Base-by-base conservation (phyloP, 2,888 invertebrate genomes). In the Tortrix viridana region DNA sequence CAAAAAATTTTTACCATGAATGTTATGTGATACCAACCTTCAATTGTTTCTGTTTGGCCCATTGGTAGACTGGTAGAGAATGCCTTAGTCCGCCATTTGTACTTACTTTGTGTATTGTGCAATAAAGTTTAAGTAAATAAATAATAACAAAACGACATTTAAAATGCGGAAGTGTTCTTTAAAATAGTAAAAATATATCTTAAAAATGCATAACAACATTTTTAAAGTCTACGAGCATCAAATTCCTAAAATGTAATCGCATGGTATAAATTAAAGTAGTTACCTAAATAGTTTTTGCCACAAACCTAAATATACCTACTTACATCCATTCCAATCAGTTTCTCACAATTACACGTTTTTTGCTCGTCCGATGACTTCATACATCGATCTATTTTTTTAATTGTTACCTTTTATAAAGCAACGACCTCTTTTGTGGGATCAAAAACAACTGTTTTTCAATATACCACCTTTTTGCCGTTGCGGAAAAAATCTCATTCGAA, bases 321-420 rank as follows among this genome's bases (percentile, higher is more conserved):
- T 54, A 56, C 9, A 38, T 38, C 54, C 43, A 58, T 47, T 46
- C 63, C 57, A 43, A 63, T 53, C 63, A 47, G 46, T 37, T 47
- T 63, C 63, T 43, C 63, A 58, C 63, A 48, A 53, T 53, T 60
- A 44, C 37, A 14, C 19, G 41, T 52, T 63, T 60, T 61, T 63
- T 62, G 38, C 47, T 3, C 19, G 41, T n/a, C 26, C 63, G 63
- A 63, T 63, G 63, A 63, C 58, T 63, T 58, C 63, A 63, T 63
- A 63, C 63, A 23, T 63, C 63, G 63, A 63, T 63, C 63, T 57
- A 63, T 57, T 63, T 63, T 56, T 62, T 53, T 58, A 62, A 62
- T 62, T 57, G 56, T 52, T 62, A 26, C 63, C 58, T 58, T 57
- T 58, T 53, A 63, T 63, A 58, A 63, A 63, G 46, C 63, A 63